Conservation (phyloP, 2,888 invertebrate genomes). For the Rotaria macrura region DNA sequence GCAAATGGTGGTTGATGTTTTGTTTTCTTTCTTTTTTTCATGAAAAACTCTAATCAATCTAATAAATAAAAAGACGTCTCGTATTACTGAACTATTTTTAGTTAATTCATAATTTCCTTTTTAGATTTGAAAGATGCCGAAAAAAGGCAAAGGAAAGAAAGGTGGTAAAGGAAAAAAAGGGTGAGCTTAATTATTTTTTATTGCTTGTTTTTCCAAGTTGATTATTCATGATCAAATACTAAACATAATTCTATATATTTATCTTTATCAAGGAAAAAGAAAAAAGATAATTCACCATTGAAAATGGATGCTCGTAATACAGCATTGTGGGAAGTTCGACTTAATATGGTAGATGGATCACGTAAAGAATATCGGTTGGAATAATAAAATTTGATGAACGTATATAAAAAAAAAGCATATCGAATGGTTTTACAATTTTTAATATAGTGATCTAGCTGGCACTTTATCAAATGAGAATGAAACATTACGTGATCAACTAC, state of each 20-base stretch:
- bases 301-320: slow-evolving; percentile 45
- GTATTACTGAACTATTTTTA: neutral
- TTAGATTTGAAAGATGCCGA: neutral
- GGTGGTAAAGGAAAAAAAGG: neutral
- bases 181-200: neutral
- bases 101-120: neutral
- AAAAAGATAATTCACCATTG: slow-evolving; percentile 38
- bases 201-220: neutral
- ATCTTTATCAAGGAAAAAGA: neutral
- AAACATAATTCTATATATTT: neutral
- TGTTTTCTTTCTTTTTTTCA: too few species aligned
- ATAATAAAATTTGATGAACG: neutral
- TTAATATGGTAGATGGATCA: slow-evolving; percentile 15
- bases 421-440: neutral
- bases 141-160: neutral
- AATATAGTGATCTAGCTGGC: slow-evolving; percentile 44
- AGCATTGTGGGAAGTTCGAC: slow-evolving; percentile 42
- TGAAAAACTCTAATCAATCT: too few species aligned
- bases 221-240: neutral
- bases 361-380: neutral
- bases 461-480: slow-evolving; percentile 46
- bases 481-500: slow-evolving; percentile 44
- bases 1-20: neutral
- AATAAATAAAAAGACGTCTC: neutral
- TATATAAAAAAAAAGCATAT: neutral